Conservation (phyloP, 2,888 invertebrate genomes). For the Meganola albula region DNA sequence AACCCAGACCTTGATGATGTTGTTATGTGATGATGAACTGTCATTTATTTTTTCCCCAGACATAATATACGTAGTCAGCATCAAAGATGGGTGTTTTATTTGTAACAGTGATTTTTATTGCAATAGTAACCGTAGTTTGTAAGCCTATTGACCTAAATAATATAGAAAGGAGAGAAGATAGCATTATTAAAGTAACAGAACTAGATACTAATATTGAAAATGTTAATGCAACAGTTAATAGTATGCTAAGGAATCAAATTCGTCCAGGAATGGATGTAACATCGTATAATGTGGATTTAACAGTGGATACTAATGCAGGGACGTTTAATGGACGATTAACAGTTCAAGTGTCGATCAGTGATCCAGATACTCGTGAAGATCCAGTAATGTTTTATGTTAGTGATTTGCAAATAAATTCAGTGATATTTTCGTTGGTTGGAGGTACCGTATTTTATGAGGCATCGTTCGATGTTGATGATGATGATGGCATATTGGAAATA, state of each 20-base stretch:
- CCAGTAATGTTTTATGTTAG: conserved; percentile 33
- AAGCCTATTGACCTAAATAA: conserved; percentile 29
- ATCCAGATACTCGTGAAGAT: conserved; percentile 32
- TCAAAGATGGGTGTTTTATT: conserved; percentile 29
- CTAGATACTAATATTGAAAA: conserved; percentile 7
- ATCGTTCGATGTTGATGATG: conserved; percentile 24
- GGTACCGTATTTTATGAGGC: conserved; percentile 21
- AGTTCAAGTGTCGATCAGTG: conserved; percentile 33
- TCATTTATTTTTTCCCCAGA: no score
- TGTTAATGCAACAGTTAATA: conserved; percentile 3
- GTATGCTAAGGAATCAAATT: conserved; percentile 27
- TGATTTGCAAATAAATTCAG: conserved; percentile 34
- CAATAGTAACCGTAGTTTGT: conserved; percentile 18
- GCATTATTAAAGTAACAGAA: background rate
- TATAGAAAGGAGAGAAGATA: background rate
- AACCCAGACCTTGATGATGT: no score
- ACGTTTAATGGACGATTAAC: conserved; percentile 37
- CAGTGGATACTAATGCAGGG: conserved; percentile 27
- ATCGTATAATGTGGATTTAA: conserved; percentile 37
- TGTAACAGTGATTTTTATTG: conserved; percentile 23
- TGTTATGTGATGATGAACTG: no score
- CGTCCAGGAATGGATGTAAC: conserved; percentile 44
- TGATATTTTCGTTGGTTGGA: conserved; percentile 32
- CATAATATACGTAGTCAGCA: no score
- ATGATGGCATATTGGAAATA: conserved; percentile 39